A percentile compares a stretch with the other conserved stretches of the same genome.
These are phyloP conservation scores for Bujurquina vittata DNA, from an alignment of 2,113 vertebrate genomes.

Conservation along the genomic window DNA sequence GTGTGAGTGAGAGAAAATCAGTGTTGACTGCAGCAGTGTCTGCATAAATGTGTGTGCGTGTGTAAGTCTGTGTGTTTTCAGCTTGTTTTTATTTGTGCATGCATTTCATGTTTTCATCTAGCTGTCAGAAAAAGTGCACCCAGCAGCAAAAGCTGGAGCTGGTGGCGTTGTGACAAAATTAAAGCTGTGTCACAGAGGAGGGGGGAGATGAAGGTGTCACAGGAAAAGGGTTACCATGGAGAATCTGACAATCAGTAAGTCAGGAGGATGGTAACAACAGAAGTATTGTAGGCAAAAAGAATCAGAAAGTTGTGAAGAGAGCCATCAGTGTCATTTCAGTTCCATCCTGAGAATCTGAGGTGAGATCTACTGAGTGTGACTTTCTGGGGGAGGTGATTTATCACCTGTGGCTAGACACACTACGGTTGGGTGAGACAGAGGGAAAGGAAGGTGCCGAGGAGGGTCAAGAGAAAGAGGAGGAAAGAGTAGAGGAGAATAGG, in stretches of 20 bases:
- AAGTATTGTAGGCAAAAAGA: slow-evolving; percentile 20
- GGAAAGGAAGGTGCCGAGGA: neutral
- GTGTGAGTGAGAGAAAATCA: neutral
- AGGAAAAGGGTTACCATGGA: neutral
- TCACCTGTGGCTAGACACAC: slow-evolving; percentile 51
- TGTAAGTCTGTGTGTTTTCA: neutral
- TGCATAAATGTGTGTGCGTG: neutral
- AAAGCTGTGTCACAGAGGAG: slow-evolving; percentile 15
- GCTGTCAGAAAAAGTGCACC: slow-evolving; percentile 46
- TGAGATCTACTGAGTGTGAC: slow-evolving; percentile 55
- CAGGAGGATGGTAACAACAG: neutral
- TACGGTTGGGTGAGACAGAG: neutral
- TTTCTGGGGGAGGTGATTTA: slow-evolving; percentile 46
- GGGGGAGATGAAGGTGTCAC: neutral
- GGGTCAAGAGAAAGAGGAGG: slow-evolving; percentile 5
- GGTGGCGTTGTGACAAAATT: slow-evolving; percentile 38
- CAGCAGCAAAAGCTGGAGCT: slow-evolving; percentile 36
- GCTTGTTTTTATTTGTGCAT: neutral
- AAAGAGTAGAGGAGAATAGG: neutral
- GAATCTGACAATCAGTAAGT: neutral
- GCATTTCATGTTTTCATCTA: slow-evolving; percentile 33
- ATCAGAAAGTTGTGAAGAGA: slow-evolving; percentile 23
- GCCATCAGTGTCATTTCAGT: slow-evolving; percentile 40
- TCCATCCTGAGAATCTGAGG: slow-evolving; percentile 40
- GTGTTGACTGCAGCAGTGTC: neutral